Conservation (phyloP, 2,888 invertebrate species). For the Cylloceria caligata region DNA sequence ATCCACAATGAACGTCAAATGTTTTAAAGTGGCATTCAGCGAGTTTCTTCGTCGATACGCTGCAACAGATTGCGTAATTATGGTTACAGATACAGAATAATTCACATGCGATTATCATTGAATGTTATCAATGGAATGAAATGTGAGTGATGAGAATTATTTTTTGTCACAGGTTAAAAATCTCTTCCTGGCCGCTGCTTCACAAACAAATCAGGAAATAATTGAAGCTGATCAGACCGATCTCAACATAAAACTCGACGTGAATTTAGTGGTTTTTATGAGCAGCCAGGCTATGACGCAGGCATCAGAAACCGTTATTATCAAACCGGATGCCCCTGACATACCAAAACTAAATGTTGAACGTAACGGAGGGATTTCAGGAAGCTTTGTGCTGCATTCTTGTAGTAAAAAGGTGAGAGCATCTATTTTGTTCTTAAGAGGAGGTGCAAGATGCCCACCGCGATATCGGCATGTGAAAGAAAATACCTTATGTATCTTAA, state of each 20-base stretch:
- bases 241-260: conserved; percentile 56
- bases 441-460: no score
- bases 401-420: background rate
- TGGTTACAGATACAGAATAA: background rate
- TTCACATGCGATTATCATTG: background rate
- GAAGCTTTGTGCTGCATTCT: conserved; percentile 36
- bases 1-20: conserved; percentile 55
- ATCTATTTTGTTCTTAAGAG: no score
- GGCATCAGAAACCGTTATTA: conserved; percentile 57
- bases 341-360: conserved; percentile 62
- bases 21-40: conserved; percentile 69
- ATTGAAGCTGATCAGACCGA: conserved; percentile 48
- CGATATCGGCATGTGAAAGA: no score
- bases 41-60: conserved; percentile 66
- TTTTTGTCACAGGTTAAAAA: conserved; percentile 31
- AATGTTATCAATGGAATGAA: background rate
- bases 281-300: conserved; percentile 62
- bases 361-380: conserved; percentile 32
- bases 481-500: no score
- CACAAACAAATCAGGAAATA: conserved; percentile 59
- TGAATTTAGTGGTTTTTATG: conserved; percentile 51
- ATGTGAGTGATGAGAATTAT: background rate
- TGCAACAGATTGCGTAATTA: conserved; percentile 1
- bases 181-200: background rate
- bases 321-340: conserved; percentile 67